Evolutionary conservation across 2,888 invertebrate genomes (phyloP).

Genomic region (Thereva nobilitata): DNA sequence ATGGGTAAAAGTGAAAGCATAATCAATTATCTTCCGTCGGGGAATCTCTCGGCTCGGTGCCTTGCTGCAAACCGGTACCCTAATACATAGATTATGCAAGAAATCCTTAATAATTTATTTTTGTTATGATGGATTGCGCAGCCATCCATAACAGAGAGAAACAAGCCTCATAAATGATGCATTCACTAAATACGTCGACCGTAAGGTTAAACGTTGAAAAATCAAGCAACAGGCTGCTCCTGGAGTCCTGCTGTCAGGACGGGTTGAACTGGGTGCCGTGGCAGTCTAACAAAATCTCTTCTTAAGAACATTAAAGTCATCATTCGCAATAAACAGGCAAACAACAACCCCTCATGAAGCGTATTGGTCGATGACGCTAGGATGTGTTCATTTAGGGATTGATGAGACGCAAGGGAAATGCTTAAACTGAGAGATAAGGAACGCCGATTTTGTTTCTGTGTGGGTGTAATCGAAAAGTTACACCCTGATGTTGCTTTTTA

Average conservation of each 20-base stretch:
- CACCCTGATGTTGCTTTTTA: no score
- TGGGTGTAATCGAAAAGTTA: no score
- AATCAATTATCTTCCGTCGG: slow-evolving; percentile 5
- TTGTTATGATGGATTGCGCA: slow-evolving; percentile 41
- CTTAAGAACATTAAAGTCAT: no score
- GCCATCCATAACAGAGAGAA: slow-evolving; percentile 21
- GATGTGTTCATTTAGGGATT: no score
- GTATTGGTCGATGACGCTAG: no score
- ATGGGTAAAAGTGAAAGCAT: not conserved
- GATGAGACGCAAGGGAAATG: no score
- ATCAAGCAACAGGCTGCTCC: slow-evolving; percentile 10
- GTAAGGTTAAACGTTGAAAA: slow-evolving; percentile 38
- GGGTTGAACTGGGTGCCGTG: slow-evolving; percentile 5
- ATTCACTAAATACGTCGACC: slow-evolving; percentile 35
- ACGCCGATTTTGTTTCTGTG: no score
- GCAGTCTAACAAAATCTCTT: not conserved
- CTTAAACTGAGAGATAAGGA: no score
- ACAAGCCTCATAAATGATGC: slow-evolving; percentile 36
- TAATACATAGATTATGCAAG: slow-evolving; percentile 39
- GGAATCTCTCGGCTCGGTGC: not conserved
- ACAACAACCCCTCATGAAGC: no score
- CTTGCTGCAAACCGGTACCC: slow-evolving; percentile 6
- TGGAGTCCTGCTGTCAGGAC: not conserved
- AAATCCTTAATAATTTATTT: slow-evolving; percentile 38
- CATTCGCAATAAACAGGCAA: no score